phyloP scores from a whole-genome alignment of 2,888 invertebrate species.

The Diadromus collaris region DNA sequence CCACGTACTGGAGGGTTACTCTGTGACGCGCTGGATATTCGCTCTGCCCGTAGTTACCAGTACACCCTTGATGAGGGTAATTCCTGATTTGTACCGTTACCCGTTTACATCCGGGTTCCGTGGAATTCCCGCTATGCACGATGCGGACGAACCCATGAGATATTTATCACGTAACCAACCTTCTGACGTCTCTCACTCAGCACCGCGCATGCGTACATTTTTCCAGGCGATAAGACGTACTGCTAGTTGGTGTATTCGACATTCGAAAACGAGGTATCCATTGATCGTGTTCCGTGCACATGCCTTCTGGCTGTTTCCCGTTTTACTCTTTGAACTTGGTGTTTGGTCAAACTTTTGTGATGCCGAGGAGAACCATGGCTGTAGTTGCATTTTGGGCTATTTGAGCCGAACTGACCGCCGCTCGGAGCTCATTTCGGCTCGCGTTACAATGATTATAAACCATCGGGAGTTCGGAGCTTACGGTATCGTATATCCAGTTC shows the following conservation, averaged over 20 bases:
- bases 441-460: slow-evolving; percentile 43
- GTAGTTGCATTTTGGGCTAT: slow-evolving; percentile 30
- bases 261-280: slow-evolving; percentile 9
- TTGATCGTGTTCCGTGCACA: not conserved
- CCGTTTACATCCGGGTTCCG: slow-evolving; percentile 41
- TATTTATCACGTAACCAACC: slow-evolving; percentile 30
- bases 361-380: slow-evolving; percentile 17
- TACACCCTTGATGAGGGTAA: slow-evolving; percentile 55
- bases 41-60: slow-evolving; percentile 36
- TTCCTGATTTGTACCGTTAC: slow-evolving; percentile 52
- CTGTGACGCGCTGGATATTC: slow-evolving; percentile 39
- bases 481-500: slow-evolving; percentile 49
- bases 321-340: not conserved
- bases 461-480: slow-evolving; percentile 27
- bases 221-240: slow-evolving; percentile 13
- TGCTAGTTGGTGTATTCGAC: slow-evolving; percentile 10
- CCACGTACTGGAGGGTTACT: slow-evolving; percentile 17
- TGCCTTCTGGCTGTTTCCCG: not conserved
- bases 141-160: slow-evolving; percentile 14
- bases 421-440: slow-evolving; percentile 1
- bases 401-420: not conserved
- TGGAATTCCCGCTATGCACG: slow-evolving; percentile 32
- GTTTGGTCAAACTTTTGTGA: slow-evolving; percentile 11
- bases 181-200: not conserved
- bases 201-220: slow-evolving; percentile 10